Conservation (phyloP, 2,797 vertebrate species). For the Gallinago nigripennis region DNA sequence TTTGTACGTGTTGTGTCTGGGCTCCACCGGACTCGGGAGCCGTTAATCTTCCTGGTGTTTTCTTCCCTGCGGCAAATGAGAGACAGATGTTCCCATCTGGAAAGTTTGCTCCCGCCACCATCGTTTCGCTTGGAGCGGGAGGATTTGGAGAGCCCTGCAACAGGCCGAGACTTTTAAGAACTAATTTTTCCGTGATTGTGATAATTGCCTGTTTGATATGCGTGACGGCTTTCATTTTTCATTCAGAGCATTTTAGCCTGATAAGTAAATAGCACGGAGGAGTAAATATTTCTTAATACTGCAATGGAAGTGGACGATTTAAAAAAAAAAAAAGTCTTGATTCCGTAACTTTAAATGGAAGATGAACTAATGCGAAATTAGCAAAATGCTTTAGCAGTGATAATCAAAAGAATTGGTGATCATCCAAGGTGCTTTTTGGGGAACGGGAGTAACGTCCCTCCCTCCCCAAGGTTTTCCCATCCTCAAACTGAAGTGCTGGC, state of each 20-base stretch:
- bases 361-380: not conserved
- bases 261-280: not conserved
- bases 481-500: not conserved
- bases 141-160: conserved; percentile 36
- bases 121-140: not conserved
- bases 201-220: conserved; percentile 34
- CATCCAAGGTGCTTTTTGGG: not conserved
- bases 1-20: conserved; percentile 61
- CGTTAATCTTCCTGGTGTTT: conserved; percentile 66
- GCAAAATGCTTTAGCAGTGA: not conserved
- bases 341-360: not conserved
- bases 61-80: conserved; percentile 59
- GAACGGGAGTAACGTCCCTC: no score
- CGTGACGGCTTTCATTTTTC: conserved; percentile 17
- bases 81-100: conserved; percentile 75
- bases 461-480: not conserved
- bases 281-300: conserved; percentile 15
- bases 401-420: not conserved
- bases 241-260: not conserved
- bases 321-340: not conserved
- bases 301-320: not conserved
- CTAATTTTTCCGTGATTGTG: conserved; percentile 3
- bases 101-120: conserved; percentile 45
- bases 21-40: conserved; percentile 26
- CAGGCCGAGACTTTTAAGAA: conserved; percentile 26